Conservation (phyloP, 92 coral and sea anemone genomes). For the Phenganax marumi region DNA sequence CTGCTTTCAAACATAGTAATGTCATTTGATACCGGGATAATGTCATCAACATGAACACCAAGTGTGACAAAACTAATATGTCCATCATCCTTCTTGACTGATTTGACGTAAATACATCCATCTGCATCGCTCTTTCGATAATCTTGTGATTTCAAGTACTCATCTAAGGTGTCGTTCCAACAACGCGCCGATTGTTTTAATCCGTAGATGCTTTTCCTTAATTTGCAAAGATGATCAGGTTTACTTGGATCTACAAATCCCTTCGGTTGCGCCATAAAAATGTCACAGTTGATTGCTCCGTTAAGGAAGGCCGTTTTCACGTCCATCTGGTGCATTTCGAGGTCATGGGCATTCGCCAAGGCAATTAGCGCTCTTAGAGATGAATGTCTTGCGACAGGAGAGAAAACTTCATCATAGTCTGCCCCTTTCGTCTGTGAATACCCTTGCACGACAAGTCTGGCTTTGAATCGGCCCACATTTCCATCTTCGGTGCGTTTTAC, state of each 20-base stretch:
- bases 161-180: conserved; percentile 25
- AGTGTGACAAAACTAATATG: conserved; percentile 20
- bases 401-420: neutral
- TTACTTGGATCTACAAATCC: conserved; percentile 5
- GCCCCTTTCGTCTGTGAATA: neutral
- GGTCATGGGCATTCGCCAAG: conserved; percentile 15
- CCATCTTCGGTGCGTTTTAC: neutral
- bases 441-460: neutral
- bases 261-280: conserved; percentile 21
- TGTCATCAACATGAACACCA: conserved; percentile 27
- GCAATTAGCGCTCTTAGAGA: conserved; percentile 23
- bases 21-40: conserved; percentile 16
- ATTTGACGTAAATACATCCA: neutral
- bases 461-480: neutral
- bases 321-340: conserved; percentile 37
- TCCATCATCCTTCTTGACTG: neutral
- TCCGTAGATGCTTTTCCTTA: conserved; percentile 18
- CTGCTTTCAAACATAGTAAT: conserved; percentile 8
- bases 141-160: neutral
- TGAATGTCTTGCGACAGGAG: conserved; percentile 10
- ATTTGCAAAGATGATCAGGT: conserved; percentile 19
- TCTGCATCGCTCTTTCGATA: neutral
- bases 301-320: conserved; percentile 25
- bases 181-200: conserved; percentile 28
- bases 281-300: neutral